A percentile compares a stretch with the other conserved stretches of the same genome.
Evolutionary conservation across 2,797 vertebrate species (phyloP).

Genomic region (Sebastes flavidus): DNA sequence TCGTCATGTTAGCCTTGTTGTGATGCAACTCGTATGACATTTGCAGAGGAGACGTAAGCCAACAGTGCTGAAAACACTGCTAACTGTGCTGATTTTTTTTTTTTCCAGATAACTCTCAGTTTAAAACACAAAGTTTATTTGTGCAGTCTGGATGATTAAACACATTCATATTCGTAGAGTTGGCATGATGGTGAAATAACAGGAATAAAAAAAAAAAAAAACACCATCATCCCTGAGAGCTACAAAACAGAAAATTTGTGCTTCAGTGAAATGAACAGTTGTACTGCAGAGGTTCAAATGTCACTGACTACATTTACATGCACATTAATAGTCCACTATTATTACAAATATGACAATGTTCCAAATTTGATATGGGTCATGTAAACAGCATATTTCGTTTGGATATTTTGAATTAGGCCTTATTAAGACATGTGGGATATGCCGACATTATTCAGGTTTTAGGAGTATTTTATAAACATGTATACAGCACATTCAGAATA

Average conservation of each 20-base stretch:
- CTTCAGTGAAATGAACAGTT: not conserved
- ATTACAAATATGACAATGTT: no score
- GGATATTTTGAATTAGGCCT: no score
- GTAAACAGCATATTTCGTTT: no score
- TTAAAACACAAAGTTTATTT: not conserved
- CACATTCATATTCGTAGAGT: not conserved
- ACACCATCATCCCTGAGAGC: not conserved
- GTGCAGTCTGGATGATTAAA: constrained; percentile 4
- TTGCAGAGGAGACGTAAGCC: constrained; percentile 12
- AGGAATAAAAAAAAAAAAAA: not conserved
- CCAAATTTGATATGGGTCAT: no score
- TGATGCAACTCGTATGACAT: constrained; percentile 24
- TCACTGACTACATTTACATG: no score
- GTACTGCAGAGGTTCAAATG: not conserved
- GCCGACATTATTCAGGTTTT: no score
- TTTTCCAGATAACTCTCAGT: not conserved
- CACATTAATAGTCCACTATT: no score
- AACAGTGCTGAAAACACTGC: not conserved
- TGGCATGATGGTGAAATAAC: not conserved
- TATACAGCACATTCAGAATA: no score
- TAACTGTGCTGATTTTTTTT: not conserved
- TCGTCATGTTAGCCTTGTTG: constrained; percentile 32
- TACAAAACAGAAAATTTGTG: not conserved
- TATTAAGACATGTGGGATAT: no score
- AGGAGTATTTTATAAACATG: no score